phyloP scores from a whole-genome alignment of 2,113 vertebrate species.

The Aplodontia rufa region DNA sequence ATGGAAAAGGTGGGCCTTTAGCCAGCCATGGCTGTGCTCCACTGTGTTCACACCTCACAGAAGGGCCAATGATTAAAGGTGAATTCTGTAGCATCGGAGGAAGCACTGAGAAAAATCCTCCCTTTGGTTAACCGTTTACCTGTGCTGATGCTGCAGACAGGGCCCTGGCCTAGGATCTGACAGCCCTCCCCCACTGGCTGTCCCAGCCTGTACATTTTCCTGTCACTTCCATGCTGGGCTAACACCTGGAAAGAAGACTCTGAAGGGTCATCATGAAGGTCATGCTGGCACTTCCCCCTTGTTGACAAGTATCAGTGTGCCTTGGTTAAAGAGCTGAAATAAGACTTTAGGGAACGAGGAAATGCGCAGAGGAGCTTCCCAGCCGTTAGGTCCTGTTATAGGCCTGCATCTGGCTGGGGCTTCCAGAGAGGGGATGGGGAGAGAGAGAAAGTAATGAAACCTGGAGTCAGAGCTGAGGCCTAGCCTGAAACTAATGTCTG shows the following conservation, averaged over 20 bases:
- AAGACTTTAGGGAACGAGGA: neutral
- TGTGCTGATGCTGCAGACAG: neutral
- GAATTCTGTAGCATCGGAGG: conserved; percentile 36
- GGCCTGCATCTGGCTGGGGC: neutral
- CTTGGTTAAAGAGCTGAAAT: neutral
- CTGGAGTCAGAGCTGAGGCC: neutral
- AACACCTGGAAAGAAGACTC: neutral
- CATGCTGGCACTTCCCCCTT: neutral
- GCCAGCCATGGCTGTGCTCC: conserved; percentile 35
- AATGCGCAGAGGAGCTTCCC: neutral
- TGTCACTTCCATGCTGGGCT: neutral
- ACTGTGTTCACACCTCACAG: conserved; percentile 32
- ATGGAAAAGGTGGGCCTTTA: neutral
- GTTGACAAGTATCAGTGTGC: neutral
- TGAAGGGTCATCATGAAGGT: neutral
- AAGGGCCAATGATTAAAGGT: conserved; percentile 60
- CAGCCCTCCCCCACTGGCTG: neutral
- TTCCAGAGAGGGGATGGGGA: neutral
- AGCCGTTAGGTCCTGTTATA: neutral
- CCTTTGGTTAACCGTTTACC: conserved; percentile 71
- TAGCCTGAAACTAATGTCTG: neutral
- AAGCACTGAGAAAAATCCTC: conserved; percentile 56
- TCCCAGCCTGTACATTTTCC: neutral
- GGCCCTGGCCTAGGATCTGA: neutral
- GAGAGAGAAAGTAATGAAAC: neutral